Evolutionary conservation across 2,888 invertebrate genomes (phyloP).

Genomic region (Diarsia mendica): DNA sequence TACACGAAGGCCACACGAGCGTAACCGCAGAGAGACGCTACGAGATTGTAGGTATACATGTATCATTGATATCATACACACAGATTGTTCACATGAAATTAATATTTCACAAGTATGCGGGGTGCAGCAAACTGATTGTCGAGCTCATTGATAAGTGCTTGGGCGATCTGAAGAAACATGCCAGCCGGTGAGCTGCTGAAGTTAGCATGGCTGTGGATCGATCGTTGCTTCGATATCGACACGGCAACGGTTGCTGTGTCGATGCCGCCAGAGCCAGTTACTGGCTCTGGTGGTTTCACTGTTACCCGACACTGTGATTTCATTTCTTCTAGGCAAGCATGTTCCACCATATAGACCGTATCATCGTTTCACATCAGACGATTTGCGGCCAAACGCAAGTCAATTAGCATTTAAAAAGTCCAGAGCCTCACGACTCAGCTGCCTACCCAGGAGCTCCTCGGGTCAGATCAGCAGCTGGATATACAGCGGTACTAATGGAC

Average conservation of each 20-base stretch:
- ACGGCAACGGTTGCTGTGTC: too few species aligned
- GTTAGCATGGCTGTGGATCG: neutral
- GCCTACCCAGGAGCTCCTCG: neutral
- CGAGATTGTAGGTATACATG: neutral
- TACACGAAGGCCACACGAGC: constrained; percentile 37
- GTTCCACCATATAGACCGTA: neutral
- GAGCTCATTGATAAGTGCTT: neutral
- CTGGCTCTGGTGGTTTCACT: neutral
- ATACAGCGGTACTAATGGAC: neutral
- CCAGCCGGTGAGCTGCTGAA: neutral
- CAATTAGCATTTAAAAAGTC: neutral
- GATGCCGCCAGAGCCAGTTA: too few species aligned
- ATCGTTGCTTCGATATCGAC: neutral
- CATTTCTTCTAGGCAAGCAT: neutral
- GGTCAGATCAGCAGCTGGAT: neutral
- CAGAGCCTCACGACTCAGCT: neutral
- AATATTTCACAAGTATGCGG: neutral
- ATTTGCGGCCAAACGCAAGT: neutral
- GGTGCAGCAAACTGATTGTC: neutral
- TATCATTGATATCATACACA: neutral
- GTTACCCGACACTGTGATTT: neutral
- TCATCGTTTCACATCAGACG: neutral
- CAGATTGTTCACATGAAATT: neutral
- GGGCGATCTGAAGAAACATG: neutral
- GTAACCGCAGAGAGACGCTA: constrained; percentile 17